Base-by-base conservation (phyloP, 2,888 invertebrate genomes). In the Cyclophora punctaria region DNA sequence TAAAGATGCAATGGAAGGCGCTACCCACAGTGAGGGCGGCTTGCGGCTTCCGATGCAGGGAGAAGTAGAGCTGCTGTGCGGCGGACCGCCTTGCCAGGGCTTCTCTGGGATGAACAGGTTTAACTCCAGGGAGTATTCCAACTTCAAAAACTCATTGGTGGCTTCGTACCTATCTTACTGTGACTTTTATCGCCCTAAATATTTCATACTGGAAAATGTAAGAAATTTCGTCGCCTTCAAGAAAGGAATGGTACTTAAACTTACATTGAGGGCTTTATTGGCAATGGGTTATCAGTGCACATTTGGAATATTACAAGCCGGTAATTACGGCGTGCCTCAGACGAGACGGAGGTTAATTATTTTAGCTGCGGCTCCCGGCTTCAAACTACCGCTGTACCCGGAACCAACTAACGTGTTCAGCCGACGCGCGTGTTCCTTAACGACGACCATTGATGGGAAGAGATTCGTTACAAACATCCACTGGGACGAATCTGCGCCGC, bases 31-130 rank as follows among this genome's bases (percentile, higher is more conserved):
- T 50, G 71, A 71, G 3, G 81, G 81, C 20, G 91, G 90, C 0
- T 83, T 90, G 58, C 82, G 82, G 5, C 79, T 96, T 44, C 96
- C 96, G 0, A 81, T 89, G 72, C 93, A 92, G 69, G 95, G 95
- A 0, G 94, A 96, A 54, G 95, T 96, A 0, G 95, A 96, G 66
- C 77, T 96, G 52, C 78, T 96, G 37, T 94, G 95, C 68, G 96
- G 96, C 5, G 96, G 96, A 1, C 96, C 96, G 1, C 96, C 96
- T 0, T 96, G 96, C 71, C 96, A 96, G 78, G 96, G 96, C 3
- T 96, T 96, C 81, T 95, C 95, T 45, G 95, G 95, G 41, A 96
- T 96, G 95, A 96, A 96, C 78, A 86, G 96, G 48, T 96, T 96
- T 77, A 96, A 95, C 78, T 93, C 93, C 0, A 87, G 95, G 40